phyloP scores from a whole-genome alignment of 2,113 vertebrate genomes.

The Cheilinus undulatus region DNA sequence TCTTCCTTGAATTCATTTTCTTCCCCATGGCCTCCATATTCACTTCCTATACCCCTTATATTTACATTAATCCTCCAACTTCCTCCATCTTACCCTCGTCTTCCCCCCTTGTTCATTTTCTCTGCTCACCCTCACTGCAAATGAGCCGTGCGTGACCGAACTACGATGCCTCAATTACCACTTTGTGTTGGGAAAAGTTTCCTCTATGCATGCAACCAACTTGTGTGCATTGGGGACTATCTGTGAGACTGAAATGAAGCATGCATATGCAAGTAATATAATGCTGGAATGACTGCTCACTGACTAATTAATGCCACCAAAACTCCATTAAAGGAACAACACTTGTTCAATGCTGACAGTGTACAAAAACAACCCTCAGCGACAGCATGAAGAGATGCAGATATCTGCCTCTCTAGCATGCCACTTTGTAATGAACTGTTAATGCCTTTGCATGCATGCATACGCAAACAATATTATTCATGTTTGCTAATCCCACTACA shows the following conservation, averaged over 20 bases:
- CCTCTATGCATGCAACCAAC: constrained; percentile 1
- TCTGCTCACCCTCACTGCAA: constrained; percentile 1
- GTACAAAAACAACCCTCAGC: constrained; percentile 20
- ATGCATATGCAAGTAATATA: constrained; percentile 4
- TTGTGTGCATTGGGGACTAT: background rate
- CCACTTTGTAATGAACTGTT: background rate
- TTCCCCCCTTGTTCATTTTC: background rate
- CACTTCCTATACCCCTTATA: background rate
- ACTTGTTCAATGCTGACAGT: constrained; percentile 13
- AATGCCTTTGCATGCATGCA: background rate
- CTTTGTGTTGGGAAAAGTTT: background rate
- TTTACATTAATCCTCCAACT: constrained; percentile 2
- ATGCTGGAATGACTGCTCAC: background rate
- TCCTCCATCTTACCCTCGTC: background rate
- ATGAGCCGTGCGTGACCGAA: constrained; percentile 14
- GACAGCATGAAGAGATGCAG: background rate
- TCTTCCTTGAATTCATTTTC: background rate
- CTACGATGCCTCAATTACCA: constrained; percentile 5
- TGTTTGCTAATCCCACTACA: background rate
- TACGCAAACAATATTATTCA: background rate
- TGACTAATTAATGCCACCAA: constrained; percentile 40
- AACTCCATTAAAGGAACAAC: constrained; percentile 44
- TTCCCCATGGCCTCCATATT: constrained; percentile 8
- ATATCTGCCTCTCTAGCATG: background rate
- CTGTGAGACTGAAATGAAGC: background rate